Evolutionary conservation across 2,888 invertebrate species (phyloP).

Genomic region (Cephus sareptanus): DNA sequence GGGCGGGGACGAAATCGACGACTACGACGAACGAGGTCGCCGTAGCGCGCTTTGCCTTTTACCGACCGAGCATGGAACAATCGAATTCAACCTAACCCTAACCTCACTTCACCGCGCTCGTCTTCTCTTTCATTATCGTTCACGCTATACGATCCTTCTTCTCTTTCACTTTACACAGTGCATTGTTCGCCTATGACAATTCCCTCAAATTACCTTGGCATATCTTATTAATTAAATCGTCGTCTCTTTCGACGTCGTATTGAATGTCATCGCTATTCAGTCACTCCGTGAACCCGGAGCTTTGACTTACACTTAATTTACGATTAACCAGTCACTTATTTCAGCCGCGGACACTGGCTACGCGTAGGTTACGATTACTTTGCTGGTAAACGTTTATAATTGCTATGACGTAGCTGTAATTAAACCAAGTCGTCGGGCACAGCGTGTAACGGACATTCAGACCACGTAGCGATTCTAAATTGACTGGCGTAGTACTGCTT

Average conservation of each 20-base stretch:
- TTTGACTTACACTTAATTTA: neutral
- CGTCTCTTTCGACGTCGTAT: neutral
- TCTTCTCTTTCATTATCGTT: neutral
- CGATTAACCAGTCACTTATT: neutral
- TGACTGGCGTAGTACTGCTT: neutral
- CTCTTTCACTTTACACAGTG: neutral
- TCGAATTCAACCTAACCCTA: neutral
- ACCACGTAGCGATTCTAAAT: neutral
- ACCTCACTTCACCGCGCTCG: neutral
- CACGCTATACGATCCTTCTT: neutral
- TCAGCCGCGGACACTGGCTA: neutral
- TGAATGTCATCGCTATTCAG: neutral
- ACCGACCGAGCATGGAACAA: neutral
- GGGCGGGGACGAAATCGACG: neutral
- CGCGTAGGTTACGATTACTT: neutral
- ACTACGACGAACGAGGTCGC: neutral
- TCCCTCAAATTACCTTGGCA: neutral
- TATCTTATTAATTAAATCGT: neutral
- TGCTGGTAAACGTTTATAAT: neutral
- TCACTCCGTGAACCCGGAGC: neutral
- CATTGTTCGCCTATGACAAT: neutral
- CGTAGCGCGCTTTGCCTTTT: neutral
- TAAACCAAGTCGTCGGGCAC: neutral
- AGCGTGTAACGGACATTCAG: neutral
- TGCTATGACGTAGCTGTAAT: neutral